Evolutionary conservation across 2,797 vertebrate genomes (phyloP).

Genomic region (Petrocephalus schoutedeni): DNA sequence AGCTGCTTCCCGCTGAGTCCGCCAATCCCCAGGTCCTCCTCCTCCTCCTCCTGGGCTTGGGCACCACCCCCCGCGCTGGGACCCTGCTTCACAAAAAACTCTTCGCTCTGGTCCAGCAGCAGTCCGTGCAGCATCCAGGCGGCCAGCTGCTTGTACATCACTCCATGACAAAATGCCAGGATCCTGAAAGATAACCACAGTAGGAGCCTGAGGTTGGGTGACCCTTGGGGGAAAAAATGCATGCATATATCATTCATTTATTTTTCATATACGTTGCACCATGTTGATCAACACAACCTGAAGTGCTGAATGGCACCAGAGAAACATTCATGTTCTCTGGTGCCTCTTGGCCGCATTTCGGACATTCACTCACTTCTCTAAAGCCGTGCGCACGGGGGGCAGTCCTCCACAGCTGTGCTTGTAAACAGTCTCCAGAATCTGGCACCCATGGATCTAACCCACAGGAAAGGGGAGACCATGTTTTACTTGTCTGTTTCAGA

Average conservation of each 20-base stretch:
- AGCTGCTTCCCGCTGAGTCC: constrained; percentile 93
- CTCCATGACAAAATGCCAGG: constrained; percentile 89
- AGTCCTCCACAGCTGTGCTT: constrained; percentile 93
- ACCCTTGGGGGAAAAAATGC: neutral
- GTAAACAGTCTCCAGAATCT: constrained; percentile 91
- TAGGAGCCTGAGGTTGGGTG: neutral
- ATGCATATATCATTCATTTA: neutral
- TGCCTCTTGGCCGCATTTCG: neutral
- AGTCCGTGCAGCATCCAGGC: constrained; percentile 97
- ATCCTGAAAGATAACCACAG: constrained; percentile 63
- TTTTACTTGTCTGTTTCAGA: neutral
- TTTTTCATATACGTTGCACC: neutral
- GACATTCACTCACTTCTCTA: constrained; percentile 81
- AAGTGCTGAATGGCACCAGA: neutral
- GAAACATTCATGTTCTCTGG: neutral
- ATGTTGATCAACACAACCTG: neutral
- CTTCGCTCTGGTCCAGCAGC: constrained; percentile 89
- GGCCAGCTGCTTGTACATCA: constrained; percentile 98
- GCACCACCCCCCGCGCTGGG: constrained; percentile 77
- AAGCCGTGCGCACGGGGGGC: constrained; percentile 87
- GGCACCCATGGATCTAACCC: constrained; percentile 90
- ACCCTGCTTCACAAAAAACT: constrained; percentile 93
- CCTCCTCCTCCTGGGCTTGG: constrained; percentile 84
- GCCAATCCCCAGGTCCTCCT: constrained; percentile 91
- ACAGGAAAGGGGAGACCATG: constrained; percentile 19